These are phyloP conservation scores for Erannis defoliaria DNA, from an alignment of 2,888 invertebrate genomes.

Conservation along the genomic window DNA sequence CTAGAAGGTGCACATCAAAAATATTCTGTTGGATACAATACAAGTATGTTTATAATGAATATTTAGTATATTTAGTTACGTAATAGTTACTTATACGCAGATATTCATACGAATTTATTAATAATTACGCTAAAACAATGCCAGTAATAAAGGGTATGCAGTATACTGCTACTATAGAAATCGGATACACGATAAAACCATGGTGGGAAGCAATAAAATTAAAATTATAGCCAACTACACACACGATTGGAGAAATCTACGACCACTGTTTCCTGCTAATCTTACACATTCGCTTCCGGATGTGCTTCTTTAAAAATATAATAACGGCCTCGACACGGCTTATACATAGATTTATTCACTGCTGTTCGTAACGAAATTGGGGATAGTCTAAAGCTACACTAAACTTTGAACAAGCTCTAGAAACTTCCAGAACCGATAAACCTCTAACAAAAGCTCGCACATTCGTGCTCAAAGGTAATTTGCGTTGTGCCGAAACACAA, in stretches of 20 bases:
- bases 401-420: background rate
- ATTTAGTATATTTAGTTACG: no score
- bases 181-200: constrained; percentile 44
- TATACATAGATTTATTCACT: background rate
- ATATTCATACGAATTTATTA: background rate
- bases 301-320: constrained; percentile 41
- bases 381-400: background rate
- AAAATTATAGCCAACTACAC: constrained; percentile 49
- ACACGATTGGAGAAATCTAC: constrained; percentile 54
- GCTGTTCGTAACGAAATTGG: background rate
- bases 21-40: background rate
- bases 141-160: constrained; percentile 34
- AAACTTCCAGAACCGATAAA: constrained; percentile 33
- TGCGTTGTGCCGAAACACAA: constrained; percentile 53
- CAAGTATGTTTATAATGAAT: background rate
- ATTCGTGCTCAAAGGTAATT: constrained; percentile 56
- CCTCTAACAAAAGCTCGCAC: constrained; percentile 37
- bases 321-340: constrained; percentile 10
- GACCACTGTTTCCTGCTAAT: constrained; percentile 53
- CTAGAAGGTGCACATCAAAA: no score
- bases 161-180: constrained; percentile 47
- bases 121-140: constrained; percentile 23
- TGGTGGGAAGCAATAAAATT: constrained; percentile 61
- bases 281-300: constrained; percentile 47
- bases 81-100: no score